Conservation (phyloP, 2,797 vertebrate genomes). For the Thunnus albacares region DNA sequence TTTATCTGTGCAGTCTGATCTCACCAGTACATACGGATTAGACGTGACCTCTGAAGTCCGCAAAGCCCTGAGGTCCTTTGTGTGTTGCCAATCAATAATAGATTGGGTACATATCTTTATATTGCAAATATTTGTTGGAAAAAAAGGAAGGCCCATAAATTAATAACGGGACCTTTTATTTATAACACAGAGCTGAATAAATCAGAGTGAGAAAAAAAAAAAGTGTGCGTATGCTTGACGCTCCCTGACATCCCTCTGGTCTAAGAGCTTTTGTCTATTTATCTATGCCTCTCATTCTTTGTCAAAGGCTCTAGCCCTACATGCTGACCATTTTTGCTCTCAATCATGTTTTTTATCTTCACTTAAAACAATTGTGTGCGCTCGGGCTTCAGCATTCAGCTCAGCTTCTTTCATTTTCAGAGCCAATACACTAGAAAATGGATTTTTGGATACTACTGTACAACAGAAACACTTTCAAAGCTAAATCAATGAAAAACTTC, state of each 20-base stretch:
- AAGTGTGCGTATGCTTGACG: not conserved
- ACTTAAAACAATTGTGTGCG: not conserved
- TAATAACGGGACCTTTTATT: slow-evolving; percentile 46
- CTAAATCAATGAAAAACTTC: slow-evolving; percentile 18
- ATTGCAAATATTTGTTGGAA: slow-evolving; percentile 55
- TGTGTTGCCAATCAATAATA: slow-evolving; percentile 63
- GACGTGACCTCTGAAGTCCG: not conserved
- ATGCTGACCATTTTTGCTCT: slow-evolving; percentile 5
- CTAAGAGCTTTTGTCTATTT: slow-evolving; percentile 36
- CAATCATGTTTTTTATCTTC: slow-evolving; percentile 23
- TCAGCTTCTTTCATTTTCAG: not conserved
- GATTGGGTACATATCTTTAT: slow-evolving; percentile 43
- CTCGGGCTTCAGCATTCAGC: not conserved
- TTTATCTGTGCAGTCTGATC: slow-evolving; percentile 25
- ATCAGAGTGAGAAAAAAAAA: slow-evolving; percentile 10
- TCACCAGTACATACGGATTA: slow-evolving; percentile 23
- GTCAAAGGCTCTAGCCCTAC: not conserved
- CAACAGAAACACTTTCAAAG: slow-evolving; percentile 15
- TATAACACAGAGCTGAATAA: slow-evolving; percentile 36
- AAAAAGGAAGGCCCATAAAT: slow-evolving; percentile 50
- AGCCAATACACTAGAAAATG: not conserved
- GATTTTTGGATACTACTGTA: not conserved
- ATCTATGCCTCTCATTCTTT: slow-evolving; percentile 1
- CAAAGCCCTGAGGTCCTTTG: slow-evolving; percentile 9
- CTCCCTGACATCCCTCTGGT: slow-evolving; percentile 29